phyloP scores from a whole-genome alignment of 2,113 vertebrate genomes.

The Malurus cyaneus region DNA sequence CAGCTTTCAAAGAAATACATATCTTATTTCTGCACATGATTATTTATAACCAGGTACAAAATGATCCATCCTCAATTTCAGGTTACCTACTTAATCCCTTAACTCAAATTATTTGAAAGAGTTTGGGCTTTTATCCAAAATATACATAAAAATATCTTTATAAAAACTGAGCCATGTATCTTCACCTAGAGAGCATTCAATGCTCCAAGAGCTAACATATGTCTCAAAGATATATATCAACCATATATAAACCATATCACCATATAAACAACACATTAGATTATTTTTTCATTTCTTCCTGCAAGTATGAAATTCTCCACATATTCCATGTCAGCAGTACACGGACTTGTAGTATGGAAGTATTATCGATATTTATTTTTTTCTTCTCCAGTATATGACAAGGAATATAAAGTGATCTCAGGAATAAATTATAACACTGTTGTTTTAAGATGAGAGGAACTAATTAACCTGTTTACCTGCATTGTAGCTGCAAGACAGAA shows the following conservation, averaged over 20 bases:
- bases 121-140: constrained; percentile 42
- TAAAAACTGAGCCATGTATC: constrained; percentile 28
- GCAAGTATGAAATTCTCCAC: constrained; percentile 52
- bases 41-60: constrained; percentile 19
- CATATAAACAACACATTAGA: constrained; percentile 34
- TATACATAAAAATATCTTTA: constrained; percentile 53
- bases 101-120: constrained; percentile 27
- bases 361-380: neutral
- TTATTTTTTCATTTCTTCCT: constrained; percentile 57
- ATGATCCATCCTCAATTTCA: constrained; percentile 27
- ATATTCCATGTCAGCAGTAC: constrained; percentile 43
- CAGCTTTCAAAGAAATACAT: neutral
- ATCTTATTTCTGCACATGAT: neutral
- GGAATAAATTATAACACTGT: neutral
- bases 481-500: neutral
- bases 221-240: constrained; percentile 42
- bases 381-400: neutral
- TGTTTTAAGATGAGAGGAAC: neutral
- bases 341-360: neutral
- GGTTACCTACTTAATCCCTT: constrained; percentile 16
- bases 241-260: neutral
- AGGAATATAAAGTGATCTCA: neutral
- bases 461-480: neutral
- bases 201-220: constrained; percentile 48
- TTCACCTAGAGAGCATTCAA: constrained; percentile 49